phyloP scores from a whole-genome alignment of 2,797 vertebrate genomes.

The Channallabes apus region DNA sequence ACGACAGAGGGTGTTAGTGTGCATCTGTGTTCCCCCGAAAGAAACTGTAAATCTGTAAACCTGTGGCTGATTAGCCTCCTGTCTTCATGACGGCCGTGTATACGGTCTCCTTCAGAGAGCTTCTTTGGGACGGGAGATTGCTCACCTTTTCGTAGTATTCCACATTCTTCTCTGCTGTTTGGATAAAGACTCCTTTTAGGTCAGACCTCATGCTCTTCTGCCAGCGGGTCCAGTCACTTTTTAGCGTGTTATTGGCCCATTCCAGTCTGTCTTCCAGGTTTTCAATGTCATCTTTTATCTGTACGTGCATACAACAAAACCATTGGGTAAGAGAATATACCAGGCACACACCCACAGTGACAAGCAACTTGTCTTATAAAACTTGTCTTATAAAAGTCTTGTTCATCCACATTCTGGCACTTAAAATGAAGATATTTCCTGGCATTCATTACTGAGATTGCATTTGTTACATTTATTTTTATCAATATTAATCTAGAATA shows the following conservation, averaged over 20 bases:
- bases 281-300: conserved; percentile 88
- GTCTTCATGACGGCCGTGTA: background rate
- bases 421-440: conserved; percentile 11
- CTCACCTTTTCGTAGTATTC: conserved; percentile 91
- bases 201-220: conserved; percentile 83
- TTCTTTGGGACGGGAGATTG: background rate
- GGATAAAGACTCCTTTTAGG: conserved; percentile 78
- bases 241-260: conserved; percentile 85
- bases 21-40: background rate
- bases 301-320: conserved; percentile 31
- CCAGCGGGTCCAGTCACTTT: conserved; percentile 90
- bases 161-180: conserved; percentile 84
- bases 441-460: conserved; percentile 14
- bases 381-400: background rate
- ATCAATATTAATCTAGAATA: conserved; percentile 6
- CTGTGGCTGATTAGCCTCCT: background rate
- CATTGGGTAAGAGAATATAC: conserved; percentile 7
- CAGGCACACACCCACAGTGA: conserved; percentile 4
- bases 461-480: background rate
- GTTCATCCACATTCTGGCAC: background rate
- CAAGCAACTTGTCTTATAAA: background rate
- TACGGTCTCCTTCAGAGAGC: background rate
- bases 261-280: conserved; percentile 86
- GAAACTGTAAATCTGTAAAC: background rate
- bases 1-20: background rate